Conservation (phyloP, 2,113 vertebrate species). For the Ciconia maguari region DNA sequence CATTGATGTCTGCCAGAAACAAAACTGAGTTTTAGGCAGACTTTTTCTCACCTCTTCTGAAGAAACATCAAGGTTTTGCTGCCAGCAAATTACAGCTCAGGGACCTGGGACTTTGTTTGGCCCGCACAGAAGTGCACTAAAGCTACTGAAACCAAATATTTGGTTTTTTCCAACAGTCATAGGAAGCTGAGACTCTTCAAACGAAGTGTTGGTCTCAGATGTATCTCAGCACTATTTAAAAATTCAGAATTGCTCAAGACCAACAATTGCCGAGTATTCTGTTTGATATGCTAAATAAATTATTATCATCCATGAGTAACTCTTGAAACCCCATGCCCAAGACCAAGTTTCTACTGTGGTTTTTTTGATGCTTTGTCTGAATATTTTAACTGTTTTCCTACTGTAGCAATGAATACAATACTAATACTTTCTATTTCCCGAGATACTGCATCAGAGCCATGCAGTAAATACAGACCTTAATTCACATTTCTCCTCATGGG, state of each 20-base stretch:
- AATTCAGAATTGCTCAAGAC: constrained; percentile 3
- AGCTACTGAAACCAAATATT: constrained; percentile 45
- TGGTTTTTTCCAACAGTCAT: background rate
- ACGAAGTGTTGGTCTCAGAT: background rate
- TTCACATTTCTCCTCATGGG: background rate
- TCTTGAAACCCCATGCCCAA: background rate
- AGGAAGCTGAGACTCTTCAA: constrained; percentile 4
- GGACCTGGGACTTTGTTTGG: background rate
- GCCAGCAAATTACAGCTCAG: constrained; percentile 15
- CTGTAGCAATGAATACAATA: background rate
- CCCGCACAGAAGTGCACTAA: background rate
- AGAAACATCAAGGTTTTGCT: constrained; percentile 37
- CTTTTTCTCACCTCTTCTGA: background rate
- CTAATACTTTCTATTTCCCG: background rate
- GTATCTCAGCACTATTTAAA: background rate
- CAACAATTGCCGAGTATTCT: background rate
- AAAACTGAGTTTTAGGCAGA: constrained; percentile 18
- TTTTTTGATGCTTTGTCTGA: background rate
- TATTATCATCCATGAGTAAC: background rate
- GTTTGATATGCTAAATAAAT: constrained; percentile 17
- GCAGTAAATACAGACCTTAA: background rate
- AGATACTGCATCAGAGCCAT: background rate
- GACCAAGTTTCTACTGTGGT: background rate
- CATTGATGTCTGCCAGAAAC: background rate
- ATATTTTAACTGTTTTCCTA: background rate